Evolutionary conservation across 2,888 invertebrate species (phyloP), one percentile per base, ranked within the genome.

Genomic region (Antheraea assamensis): DNA sequence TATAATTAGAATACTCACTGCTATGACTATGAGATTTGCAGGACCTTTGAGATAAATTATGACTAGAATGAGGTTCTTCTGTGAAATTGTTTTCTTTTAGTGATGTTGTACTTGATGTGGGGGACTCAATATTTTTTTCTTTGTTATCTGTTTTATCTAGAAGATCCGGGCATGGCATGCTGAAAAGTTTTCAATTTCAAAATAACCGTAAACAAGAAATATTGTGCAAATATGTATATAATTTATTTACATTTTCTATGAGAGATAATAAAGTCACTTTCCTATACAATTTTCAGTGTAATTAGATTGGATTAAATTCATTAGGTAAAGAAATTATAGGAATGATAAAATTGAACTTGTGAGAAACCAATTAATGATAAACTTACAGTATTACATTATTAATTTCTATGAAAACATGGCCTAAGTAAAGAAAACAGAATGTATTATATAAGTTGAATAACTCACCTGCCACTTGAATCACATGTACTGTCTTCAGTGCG

Each of bases 401-500:
- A 49, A 49, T 49, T 19, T 49, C 17, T 49, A 49, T 49, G n/a
- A n/a, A n/a, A n/a, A n/a, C n/a, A n/a, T n/a, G n/a, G n/a, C n/a
- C n/a, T n/a, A n/a, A n/a, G n/a, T n/a, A n/a, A n/a, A n/a, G n/a
- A n/a, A n/a, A n/a, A n/a, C n/a, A n/a, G n/a, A n/a, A n/a, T n/a
- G n/a, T 35, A 42, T 42, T 42, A 13, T 42, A 7, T 42, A 17
- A 5, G 15, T 15, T 15, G 30, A 5, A 64, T 64, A 5, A 15
- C 15, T 79, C 82, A 93, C 94, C 93, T 90, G 78, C 91, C 85
- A 86, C 87, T 91, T 71, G 92, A 86, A 79, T 92, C 88, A 87
- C 90, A 90, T 58, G 88, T 82, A 66, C 82, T 90, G 13, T 90
- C 82, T 77, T 92, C 95, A 74, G 97, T 97, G 80, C 96, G 95